Evolutionary conservation across 2,113 vertebrate species (phyloP).

Genomic region (Ammospiza caudacuta): DNA sequence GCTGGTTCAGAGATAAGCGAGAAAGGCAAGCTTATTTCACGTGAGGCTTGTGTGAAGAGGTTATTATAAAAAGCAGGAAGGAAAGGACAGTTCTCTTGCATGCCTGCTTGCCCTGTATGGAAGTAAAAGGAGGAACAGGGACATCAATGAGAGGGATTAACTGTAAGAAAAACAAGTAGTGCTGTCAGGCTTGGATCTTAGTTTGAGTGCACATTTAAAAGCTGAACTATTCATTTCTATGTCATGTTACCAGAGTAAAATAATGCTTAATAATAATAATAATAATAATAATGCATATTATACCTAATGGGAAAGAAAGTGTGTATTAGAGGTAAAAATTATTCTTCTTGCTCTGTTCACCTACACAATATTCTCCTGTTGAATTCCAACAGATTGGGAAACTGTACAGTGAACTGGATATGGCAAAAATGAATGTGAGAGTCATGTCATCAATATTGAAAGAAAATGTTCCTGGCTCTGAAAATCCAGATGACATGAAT

Average conservation of each 20-base stretch:
- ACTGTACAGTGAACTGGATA: conserved; percentile 80
- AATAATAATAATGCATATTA: neutral
- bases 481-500: conserved; percentile 73
- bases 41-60: neutral
- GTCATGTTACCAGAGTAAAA: neutral
- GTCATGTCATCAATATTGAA: conserved; percentile 80
- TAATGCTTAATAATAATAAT: neutral
- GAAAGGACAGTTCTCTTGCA: neutral
- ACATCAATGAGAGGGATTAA: neutral
- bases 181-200: neutral
- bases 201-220: neutral
- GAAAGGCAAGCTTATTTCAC: neutral
- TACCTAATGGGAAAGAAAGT: neutral
- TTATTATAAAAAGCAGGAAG: neutral
- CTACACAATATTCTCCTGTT: neutral
- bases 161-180: neutral
- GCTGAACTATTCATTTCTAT: neutral
- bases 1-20: neutral
- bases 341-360: neutral
- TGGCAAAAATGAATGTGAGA: conserved; percentile 78
- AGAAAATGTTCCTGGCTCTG: conserved; percentile 76
- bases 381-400: conserved; percentile 74
- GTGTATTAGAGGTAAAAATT: neutral
- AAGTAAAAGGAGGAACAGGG: neutral
- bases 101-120: neutral